Conservation (phyloP, 2,888 invertebrate species). For the Ochropleura plecta region DNA sequence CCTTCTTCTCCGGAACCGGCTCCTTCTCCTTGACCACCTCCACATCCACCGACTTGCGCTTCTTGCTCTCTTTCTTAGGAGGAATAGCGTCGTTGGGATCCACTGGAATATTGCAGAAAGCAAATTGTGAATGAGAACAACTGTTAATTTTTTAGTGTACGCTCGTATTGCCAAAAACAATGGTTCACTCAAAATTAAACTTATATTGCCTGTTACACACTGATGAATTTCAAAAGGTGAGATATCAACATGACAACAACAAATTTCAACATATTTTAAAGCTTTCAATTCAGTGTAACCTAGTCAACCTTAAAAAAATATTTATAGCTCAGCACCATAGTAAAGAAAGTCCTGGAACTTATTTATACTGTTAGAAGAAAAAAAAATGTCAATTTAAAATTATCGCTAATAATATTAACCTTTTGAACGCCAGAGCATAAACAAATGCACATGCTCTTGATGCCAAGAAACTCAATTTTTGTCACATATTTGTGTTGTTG, state of each 20-base stretch:
- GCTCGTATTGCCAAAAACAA: not conserved
- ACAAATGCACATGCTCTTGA: too few relatives aligned
- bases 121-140: constrained; percentile 2
- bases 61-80: constrained; percentile 80
- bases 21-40: constrained; percentile 79
- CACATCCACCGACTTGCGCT: constrained; percentile 80
- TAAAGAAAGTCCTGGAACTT: too few relatives aligned
- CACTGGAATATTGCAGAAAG: constrained; percentile 73
- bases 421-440: too few relatives aligned
- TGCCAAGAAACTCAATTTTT: too few relatives aligned
- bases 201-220: not conserved
- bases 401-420: too few relatives aligned
- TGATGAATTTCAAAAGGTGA: not conserved
- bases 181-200: not conserved
- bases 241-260: not conserved
- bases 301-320: constrained; percentile 13
- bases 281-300: too few relatives aligned
- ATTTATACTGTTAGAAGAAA: too few relatives aligned
- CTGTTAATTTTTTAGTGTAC: not conserved
- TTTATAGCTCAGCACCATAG: not conserved
- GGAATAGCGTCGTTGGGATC: constrained; percentile 82
- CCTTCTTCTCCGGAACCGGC: constrained; percentile 80
- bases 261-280: not conserved
- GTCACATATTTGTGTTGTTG: too few relatives aligned
- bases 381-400: too few relatives aligned